phyloP scores from a whole-genome alignment of 2,888 invertebrate genomes.

The Tetragonula carbonaria region DNA sequence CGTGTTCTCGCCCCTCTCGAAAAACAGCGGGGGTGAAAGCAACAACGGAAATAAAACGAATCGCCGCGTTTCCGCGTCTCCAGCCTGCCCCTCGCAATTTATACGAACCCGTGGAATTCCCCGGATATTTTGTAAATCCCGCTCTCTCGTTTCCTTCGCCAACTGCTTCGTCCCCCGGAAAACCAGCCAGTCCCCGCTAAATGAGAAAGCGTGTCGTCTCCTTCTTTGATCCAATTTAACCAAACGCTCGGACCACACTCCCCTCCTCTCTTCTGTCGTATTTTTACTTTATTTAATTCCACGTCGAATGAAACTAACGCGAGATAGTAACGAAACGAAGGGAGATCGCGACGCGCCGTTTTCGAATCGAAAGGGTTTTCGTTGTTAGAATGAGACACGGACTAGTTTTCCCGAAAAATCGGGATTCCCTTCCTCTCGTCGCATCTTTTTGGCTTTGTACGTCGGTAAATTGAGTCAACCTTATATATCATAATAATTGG shows the following conservation, averaged over 20 bases:
- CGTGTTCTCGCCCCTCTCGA: not conserved
- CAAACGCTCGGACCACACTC: not conserved
- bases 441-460: no score
- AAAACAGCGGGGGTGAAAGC: not conserved
- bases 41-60: conserved; percentile 26
- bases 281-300: not conserved
- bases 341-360: no score
- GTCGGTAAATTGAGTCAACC: no score
- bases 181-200: not conserved
- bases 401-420: no score
- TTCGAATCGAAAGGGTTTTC: no score
- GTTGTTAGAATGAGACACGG: no score
- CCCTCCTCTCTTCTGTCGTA: not conserved
- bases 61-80: conserved; percentile 4
- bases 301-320: no score
- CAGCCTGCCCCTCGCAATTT: conserved; percentile 3
- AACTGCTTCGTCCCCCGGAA: not conserved
- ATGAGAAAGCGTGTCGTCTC: not conserved
- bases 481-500: no score
- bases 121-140: conserved; percentile 15
- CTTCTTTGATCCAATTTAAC: not conserved
- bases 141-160: not conserved
- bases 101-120: conserved; percentile 15
- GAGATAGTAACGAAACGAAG: no score
- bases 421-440: no score